Evolutionary conservation across 2,888 invertebrate genomes (phyloP).

Genomic region (Stenichneumon culpator): DNA sequence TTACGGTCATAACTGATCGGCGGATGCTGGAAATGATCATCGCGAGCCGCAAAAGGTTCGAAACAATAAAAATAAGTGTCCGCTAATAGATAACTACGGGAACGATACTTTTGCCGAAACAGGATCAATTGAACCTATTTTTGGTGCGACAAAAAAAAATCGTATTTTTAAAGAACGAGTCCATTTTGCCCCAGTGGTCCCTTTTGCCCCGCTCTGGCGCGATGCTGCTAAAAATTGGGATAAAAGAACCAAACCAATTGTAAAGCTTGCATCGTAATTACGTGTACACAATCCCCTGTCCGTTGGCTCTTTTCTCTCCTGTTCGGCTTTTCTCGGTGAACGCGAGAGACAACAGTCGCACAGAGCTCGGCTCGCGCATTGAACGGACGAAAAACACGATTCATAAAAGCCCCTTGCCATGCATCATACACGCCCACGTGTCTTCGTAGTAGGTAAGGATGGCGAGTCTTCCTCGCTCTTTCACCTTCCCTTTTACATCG

Average conservation of each 20-base stretch:
- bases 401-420: slow-evolving; percentile 77
- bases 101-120: no score
- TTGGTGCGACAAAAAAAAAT: no score
- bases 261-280: slow-evolving; percentile 58
- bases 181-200: background rate
- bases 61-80: no score
- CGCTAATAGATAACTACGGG: no score
- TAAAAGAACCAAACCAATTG: background rate
- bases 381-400: slow-evolving; percentile 73
- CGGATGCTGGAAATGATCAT: no score
- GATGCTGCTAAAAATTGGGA: slow-evolving; percentile 36
- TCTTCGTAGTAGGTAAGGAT: slow-evolving; percentile 52
- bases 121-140: no score
- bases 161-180: no score
- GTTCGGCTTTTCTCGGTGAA: slow-evolving; percentile 28
- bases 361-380: slow-evolving; percentile 60
- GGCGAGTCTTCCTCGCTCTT: slow-evolving; percentile 17
- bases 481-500: slow-evolving; percentile 18
- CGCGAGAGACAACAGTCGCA: slow-evolving; percentile 31
- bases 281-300: slow-evolving; percentile 17
- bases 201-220: background rate
- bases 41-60: no score
- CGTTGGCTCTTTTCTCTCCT: slow-evolving; percentile 17
- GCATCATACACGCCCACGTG: slow-evolving; percentile 79
- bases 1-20: no score